Percentiles rank a stretch among this genome's conserved stretches.
Conservation (phyloP, 2,797 vertebrate genomes). For the Sebastes miniatus region DNA sequence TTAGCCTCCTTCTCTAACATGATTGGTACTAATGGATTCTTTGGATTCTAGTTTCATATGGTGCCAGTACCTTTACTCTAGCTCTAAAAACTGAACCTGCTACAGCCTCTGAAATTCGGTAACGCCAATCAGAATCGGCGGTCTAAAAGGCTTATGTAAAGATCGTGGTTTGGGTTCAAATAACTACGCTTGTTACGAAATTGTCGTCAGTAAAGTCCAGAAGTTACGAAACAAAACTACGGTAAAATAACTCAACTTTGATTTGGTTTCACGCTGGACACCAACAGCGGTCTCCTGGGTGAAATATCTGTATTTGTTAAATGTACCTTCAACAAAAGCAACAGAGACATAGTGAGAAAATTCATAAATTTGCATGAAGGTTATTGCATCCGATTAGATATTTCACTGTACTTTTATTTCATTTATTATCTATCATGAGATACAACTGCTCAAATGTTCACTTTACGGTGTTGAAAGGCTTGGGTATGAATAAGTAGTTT, state of each 20-base stretch:
- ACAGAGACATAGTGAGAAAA: not conserved
- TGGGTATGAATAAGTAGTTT: not conserved
- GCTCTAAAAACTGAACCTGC: too few species aligned
- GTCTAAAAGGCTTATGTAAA: accelerated
- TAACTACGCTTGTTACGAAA: too few species aligned
- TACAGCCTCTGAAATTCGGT: too few species aligned
- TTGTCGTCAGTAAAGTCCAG: accelerated
- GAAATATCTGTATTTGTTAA: not conserved
- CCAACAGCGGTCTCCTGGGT: too few species aligned
- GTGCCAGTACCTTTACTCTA: too few species aligned
- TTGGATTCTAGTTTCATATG: not conserved
- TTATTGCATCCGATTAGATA: not conserved
- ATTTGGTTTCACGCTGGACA: too few species aligned
- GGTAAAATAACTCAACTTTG: too few species aligned
- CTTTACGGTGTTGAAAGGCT: not conserved
- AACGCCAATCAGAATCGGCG: accelerated
- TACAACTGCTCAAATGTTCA: not conserved
- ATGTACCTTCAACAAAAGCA: not conserved
- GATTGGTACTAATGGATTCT: not conserved
- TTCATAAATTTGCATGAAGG: not conserved
- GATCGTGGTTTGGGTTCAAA: too few species aligned
- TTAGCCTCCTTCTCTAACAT: not conserved
- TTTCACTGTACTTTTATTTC: not conserved
- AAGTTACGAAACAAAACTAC: too few species aligned
- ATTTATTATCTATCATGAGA: not conserved